Conservation (phyloP, 2,888 invertebrate genomes). For the Mesorhabditis sp. region DNA sequence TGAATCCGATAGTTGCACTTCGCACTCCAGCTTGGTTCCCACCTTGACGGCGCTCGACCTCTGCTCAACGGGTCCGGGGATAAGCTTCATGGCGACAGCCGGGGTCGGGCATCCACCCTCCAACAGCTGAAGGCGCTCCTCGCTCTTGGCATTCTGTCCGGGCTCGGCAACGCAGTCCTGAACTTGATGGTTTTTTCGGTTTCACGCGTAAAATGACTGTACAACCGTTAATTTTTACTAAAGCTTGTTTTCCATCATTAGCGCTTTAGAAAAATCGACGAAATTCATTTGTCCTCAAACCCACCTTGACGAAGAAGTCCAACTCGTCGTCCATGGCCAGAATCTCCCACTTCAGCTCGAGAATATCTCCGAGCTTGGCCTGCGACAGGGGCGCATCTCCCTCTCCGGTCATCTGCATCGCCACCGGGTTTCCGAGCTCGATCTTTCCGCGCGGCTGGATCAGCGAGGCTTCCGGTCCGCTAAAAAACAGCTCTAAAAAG, state of each 20-base stretch:
- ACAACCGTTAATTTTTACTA: too few species aligned
- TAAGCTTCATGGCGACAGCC: slow-evolving; percentile 56
- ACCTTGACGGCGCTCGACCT: slow-evolving; percentile 34
- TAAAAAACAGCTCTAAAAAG: slow-evolving; percentile 16
- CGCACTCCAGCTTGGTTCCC: background rate
- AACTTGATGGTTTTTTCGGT: too few species aligned
- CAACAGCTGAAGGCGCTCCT: background rate
- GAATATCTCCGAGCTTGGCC: slow-evolving; percentile 57
- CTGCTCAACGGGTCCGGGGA: slow-evolving; percentile 51
- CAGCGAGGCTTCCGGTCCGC: slow-evolving; percentile 55
- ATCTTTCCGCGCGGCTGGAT: slow-evolving; percentile 58
- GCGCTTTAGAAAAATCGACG: too few species aligned
- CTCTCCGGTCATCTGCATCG: slow-evolving; percentile 51
- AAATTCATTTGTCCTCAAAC: too few species aligned
- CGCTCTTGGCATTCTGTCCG: slow-evolving; percentile 16
- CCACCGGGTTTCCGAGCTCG: slow-evolving; percentile 57
- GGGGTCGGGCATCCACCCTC: slow-evolving; percentile 52
- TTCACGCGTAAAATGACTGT: too few species aligned
- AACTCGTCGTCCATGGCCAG: slow-evolving; percentile 58
- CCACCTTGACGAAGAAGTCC: slow-evolving; percentile 55
- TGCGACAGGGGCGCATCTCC: slow-evolving; percentile 40
- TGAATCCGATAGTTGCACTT: background rate
- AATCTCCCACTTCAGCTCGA: slow-evolving; percentile 57
- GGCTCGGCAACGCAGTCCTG: slow-evolving; percentile 53
- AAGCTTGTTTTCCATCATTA: too few species aligned